Evolutionary conservation across 2,888 invertebrate species (phyloP).

Genomic region (Tenthredo scrophulariae): DNA sequence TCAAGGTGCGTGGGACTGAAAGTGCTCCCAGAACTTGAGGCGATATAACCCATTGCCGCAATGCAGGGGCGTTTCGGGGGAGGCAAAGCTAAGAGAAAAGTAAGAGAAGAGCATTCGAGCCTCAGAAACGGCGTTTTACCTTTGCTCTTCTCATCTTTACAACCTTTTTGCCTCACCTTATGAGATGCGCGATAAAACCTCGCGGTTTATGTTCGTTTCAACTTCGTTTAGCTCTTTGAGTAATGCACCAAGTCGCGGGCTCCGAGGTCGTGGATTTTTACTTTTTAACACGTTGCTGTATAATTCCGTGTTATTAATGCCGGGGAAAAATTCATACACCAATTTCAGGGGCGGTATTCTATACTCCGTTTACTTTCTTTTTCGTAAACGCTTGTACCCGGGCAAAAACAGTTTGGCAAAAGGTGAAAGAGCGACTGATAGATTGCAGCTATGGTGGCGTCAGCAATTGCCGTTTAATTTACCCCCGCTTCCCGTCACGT

Average conservation of each 20-base stretch:
- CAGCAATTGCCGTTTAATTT: constrained; percentile 78
- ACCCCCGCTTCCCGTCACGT: constrained; percentile 78
- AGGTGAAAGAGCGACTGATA: constrained; percentile 71
- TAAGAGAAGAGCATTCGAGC: background rate
- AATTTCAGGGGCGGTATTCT: background rate
- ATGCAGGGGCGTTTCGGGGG: background rate
- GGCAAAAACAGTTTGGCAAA: constrained; percentile 55
- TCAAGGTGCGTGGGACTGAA: background rate
- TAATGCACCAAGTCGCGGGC: background rate
- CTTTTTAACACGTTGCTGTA: background rate
- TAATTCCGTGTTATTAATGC: background rate
- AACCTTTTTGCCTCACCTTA: background rate
- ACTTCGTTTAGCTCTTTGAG: background rate
- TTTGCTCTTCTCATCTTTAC: background rate
- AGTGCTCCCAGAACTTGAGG: background rate
- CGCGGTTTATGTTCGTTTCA: background rate
- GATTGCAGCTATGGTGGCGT: constrained; percentile 76
- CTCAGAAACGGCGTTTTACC: background rate
- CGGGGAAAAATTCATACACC: background rate
- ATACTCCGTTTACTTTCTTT: background rate
- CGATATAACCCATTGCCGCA: background rate
- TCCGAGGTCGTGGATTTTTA: background rate
- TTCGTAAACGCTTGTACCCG: background rate
- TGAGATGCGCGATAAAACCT: background rate
- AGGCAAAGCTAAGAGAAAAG: background rate